A percentile compares a stretch with the other conserved stretches of the same genome.
Conservation (phyloP, 2,113 vertebrate species). For the Hemiprocne comata region DNA sequence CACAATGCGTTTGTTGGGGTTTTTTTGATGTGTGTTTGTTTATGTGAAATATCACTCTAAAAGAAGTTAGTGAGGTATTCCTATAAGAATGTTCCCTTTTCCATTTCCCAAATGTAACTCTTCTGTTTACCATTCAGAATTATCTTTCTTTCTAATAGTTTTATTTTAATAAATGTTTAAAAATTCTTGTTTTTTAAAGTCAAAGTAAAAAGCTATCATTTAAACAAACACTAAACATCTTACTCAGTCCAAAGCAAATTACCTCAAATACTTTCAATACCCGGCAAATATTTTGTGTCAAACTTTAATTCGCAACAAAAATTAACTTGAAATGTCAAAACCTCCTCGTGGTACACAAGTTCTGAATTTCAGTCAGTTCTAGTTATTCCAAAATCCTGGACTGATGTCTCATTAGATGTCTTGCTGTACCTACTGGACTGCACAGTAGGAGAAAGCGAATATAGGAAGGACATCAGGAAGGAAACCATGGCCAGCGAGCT, state of each 20-base stretch:
- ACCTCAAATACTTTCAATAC: background rate
- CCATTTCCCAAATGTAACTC: background rate
- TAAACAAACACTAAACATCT: background rate
- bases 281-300: background rate
- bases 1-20: background rate
- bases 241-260: background rate
- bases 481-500: accelerated
- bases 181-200: background rate
- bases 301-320: background rate
- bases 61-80: background rate
- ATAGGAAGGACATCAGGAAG: too few relatives aligned
- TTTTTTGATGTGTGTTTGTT: background rate
- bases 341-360: background rate
- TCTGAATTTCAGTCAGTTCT: background rate
- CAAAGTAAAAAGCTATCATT: background rate
- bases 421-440: background rate
- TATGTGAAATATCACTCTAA: background rate
- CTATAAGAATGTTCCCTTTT: background rate
- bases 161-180: background rate
- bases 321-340: background rate
- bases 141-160: background rate
- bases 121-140: background rate
- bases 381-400: background rate
- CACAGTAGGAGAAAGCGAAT: background rate
- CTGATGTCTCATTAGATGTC: background rate